Conservation (phyloP, 1,140 invertebrate species). For the Eupeodes corollae region DNA sequence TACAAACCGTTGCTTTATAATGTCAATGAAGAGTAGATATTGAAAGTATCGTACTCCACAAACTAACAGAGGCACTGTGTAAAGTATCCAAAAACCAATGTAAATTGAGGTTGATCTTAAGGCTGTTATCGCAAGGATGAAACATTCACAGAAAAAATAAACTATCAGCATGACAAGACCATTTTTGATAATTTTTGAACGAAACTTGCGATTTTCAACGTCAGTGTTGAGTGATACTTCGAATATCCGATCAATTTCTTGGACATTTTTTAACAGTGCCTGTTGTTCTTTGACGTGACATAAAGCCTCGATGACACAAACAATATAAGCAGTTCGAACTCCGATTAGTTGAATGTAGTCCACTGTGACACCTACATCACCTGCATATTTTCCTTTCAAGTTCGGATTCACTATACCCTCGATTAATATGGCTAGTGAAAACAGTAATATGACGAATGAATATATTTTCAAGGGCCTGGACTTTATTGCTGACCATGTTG, state of each 20-base stretch:
- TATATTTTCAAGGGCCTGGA: constrained; percentile 21
- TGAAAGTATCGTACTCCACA: constrained; percentile 30
- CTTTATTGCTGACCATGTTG: constrained; percentile 5
- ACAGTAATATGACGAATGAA: constrained; percentile 9
- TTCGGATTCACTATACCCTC: constrained; percentile 17
- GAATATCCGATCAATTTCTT: constrained; percentile 23
- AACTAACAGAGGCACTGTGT: constrained; percentile 22
- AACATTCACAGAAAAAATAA: constrained; percentile 17
- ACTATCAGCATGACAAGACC: constrained; percentile 16
- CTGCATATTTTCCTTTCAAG: neutral
- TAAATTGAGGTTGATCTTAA: constrained; percentile 7
- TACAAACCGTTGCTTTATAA: constrained; percentile 19
- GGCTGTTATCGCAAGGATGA: constrained; percentile 18
- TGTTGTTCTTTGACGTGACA: constrained; percentile 12
- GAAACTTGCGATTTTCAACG: constrained; percentile 13
- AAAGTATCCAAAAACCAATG: constrained; percentile 22
- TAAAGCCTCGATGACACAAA: constrained; percentile 18
- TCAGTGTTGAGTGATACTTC: constrained; percentile 14
- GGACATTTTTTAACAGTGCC: constrained; percentile 13
- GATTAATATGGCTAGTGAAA: constrained; percentile 9
- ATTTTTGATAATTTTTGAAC: neutral
- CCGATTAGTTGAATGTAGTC: constrained; percentile 31
- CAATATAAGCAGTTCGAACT: constrained; percentile 24
- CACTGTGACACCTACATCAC: constrained; percentile 22
- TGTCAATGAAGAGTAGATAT: constrained; percentile 19